Evolutionary conservation across 2,888 invertebrate species (phyloP).

Genomic region (Chalcosyrphus nemorum): DNA sequence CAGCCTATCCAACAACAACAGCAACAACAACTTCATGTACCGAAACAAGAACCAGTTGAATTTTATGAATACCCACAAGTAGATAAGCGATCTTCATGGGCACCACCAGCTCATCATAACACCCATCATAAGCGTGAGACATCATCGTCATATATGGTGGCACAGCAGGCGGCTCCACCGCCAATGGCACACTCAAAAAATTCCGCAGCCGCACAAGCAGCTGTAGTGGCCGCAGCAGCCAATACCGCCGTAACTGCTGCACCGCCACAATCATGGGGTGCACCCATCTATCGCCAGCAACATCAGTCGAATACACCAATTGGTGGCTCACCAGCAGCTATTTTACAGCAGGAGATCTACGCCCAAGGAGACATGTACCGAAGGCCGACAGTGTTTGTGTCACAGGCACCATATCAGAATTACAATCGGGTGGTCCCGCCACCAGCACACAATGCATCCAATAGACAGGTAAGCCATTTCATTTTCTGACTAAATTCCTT

Average conservation of each 20-base stretch:
- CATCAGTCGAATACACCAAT: conserved; percentile 83
- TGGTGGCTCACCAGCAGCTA: conserved; percentile 81
- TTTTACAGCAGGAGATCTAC: conserved; percentile 81
- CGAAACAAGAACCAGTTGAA: conserved; percentile 82
- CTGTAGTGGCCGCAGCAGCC: conserved; percentile 75
- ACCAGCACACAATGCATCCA: conserved; percentile 82
- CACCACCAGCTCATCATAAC: conserved; percentile 82
- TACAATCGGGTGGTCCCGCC: conserved; percentile 82
- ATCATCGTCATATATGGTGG: conserved; percentile 76
- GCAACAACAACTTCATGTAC: conserved; percentile 79
- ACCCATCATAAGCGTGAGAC: conserved; percentile 81
- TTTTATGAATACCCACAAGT: conserved; percentile 80
- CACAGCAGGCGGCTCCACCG: conserved; percentile 77
- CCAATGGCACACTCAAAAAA: conserved; percentile 82
- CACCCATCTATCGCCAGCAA: conserved; percentile 82
- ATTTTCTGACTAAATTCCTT: too few species aligned
- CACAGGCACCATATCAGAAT: conserved; percentile 82
- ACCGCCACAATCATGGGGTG: conserved; percentile 81
- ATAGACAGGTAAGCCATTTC: conserved; percentile 82
- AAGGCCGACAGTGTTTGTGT: conserved; percentile 87
- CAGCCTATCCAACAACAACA: conserved; percentile 80
- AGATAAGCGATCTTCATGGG: conserved; percentile 82
- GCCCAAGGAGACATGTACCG: conserved; percentile 85
- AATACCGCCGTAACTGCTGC: conserved; percentile 79
- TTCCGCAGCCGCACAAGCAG: conserved; percentile 76